Percentiles rank a stretch among this genome's conserved stretches.
Conservation (phyloP, 2,888 invertebrate genomes). For the Drosophila borborema region DNA sequence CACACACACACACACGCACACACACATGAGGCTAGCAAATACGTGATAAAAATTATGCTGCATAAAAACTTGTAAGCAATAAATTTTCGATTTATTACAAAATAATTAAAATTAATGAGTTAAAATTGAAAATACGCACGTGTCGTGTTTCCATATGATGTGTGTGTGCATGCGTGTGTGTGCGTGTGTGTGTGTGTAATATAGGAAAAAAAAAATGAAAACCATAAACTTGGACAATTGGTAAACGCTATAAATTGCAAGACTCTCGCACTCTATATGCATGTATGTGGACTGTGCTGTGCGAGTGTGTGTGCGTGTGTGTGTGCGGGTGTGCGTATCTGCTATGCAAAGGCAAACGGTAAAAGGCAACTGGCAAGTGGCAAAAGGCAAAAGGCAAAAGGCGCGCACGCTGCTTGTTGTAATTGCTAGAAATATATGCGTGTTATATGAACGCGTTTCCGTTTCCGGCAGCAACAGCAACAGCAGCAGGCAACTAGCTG, state of each 20-base stretch:
- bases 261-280: constrained; percentile 2
- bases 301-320: constrained; percentile 1
- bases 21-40: constrained; percentile 22
- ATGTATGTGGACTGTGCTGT: constrained; percentile 1
- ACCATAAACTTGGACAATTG: constrained; percentile 71
- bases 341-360: constrained; percentile 51
- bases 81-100: constrained; percentile 80
- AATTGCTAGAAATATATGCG: constrained; percentile 54
- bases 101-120: constrained; percentile 81
- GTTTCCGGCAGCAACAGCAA: constrained; percentile 42
- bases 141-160: constrained; percentile 43
- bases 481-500: constrained; percentile 17
- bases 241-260: constrained; percentile 52
- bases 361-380: constrained; percentile 25
- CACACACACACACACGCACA: background rate
- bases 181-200: constrained; percentile 10
- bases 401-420: constrained; percentile 21
- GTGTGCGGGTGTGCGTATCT: constrained; percentile 2
- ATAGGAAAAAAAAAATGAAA: constrained; percentile 67
- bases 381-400: constrained; percentile 22
- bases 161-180: constrained; percentile 16
- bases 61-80: constrained; percentile 74
- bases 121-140: constrained; percentile 77
- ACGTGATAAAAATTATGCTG: constrained; percentile 75
- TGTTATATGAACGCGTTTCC: constrained; percentile 52